These are phyloP conservation scores for Ophion costatus DNA, from an alignment of 2,888 invertebrate species.

Conservation along the genomic window DNA sequence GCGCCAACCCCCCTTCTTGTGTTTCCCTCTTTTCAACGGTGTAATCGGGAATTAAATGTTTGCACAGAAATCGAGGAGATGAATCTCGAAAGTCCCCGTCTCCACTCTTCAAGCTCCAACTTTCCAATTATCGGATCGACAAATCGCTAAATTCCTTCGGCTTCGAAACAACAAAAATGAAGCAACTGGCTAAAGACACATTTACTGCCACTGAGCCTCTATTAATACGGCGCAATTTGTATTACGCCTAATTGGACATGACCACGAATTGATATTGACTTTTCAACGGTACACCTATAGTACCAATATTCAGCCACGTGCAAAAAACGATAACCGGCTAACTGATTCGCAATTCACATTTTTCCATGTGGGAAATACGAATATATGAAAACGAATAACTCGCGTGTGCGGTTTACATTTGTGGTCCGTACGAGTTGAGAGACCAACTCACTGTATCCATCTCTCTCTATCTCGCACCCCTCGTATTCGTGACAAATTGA, in stretches of 20 bases:
- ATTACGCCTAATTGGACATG: neutral
- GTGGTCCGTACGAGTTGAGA: conserved; percentile 47
- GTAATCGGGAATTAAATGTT: conserved; percentile 82
- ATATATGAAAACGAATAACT: conserved; percentile 48
- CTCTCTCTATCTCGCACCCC: conserved; percentile 42
- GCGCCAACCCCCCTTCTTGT: conserved; percentile 32
- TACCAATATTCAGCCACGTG: neutral
- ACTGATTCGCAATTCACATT: conserved; percentile 1
- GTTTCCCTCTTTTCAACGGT: conserved; percentile 72
- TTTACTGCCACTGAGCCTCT: too few relatives aligned
- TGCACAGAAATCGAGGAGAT: conserved; percentile 71
- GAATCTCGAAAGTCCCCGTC: conserved; percentile 42
- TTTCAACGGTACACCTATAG: neutral
- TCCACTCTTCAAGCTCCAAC: conserved; percentile 23
- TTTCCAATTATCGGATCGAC: conserved; percentile 39
- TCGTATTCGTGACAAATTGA: conserved; percentile 78
- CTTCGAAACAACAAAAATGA: neutral
- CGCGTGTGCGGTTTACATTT: conserved; percentile 44
- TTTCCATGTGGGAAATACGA: conserved; percentile 24
- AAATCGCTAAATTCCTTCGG: conserved; percentile 19
- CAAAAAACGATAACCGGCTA: neutral
- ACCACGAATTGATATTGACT: neutral
- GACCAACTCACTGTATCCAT: conserved; percentile 16
- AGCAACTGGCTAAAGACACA: neutral
- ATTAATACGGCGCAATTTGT: neutral